phyloP scores from a whole-genome alignment of 2,888 invertebrate species.

The Lymantria dispar region DNA sequence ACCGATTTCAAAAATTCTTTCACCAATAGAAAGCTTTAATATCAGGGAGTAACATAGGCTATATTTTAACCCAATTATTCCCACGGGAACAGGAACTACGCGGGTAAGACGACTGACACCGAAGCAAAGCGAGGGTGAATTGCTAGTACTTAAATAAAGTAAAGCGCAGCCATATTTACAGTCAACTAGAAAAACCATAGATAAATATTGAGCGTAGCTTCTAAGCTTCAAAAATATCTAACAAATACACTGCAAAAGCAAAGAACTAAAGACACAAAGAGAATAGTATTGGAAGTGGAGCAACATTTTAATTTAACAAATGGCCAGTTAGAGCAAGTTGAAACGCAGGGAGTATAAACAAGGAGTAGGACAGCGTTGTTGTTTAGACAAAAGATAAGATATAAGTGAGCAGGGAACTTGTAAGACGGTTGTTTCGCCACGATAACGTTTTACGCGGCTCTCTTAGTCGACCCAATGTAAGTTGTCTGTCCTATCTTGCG shows the following conservation, averaged over 20 bases:
- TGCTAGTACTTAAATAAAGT: too few relatives aligned
- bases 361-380: conserved; percentile 31
- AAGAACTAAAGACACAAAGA: conserved; percentile 18
- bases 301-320: conserved; percentile 43
- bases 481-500: conserved; percentile 46
- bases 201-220: background rate
- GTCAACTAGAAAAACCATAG: background rate
- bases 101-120: too few relatives aligned
- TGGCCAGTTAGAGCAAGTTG: conserved; percentile 32
- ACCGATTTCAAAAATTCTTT: too few relatives aligned
- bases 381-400: conserved; percentile 58
- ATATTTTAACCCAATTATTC: too few relatives aligned
- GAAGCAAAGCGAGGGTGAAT: too few relatives aligned
- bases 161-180: background rate
- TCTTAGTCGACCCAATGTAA: conserved; percentile 49
- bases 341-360: conserved; percentile 36
- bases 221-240: conserved; percentile 6
- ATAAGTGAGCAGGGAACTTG: conserved; percentile 44
- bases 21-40: too few relatives aligned
- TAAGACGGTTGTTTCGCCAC: conserved; percentile 45
- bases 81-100: too few relatives aligned
- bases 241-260: conserved; percentile 6
- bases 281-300: conserved; percentile 27
- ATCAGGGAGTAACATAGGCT: too few relatives aligned
- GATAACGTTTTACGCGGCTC: conserved; percentile 53